phyloP scores from a whole-genome alignment of 2,888 invertebrate genomes.

The Blomia tropicalis region DNA sequence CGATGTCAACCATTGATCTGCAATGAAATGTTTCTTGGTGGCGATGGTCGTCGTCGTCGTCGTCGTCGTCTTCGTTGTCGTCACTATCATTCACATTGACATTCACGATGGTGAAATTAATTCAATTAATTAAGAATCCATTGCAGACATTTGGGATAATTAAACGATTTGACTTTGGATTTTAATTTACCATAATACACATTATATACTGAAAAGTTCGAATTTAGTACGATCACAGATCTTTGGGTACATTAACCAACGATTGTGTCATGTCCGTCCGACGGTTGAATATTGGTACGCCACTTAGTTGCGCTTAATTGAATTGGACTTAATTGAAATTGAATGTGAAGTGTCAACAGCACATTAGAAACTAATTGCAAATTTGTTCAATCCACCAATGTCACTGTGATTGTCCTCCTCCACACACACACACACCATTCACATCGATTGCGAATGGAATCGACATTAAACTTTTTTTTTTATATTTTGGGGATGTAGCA shows the following conservation, averaged over 20 bases:
- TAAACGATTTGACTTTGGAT: constrained; percentile 3
- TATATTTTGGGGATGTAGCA: no score
- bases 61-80: no score
- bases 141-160: constrained; percentile 1
- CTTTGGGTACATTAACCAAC: no score
- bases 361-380: constrained; percentile 14
- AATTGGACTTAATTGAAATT: not conserved
- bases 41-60: no score
- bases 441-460: not conserved
- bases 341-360: constrained; percentile 15
- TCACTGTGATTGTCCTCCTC: not conserved
- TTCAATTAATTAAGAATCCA: constrained; percentile 9
- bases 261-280: no score
- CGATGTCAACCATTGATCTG: no score
- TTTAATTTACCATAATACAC: not conserved
- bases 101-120: not conserved
- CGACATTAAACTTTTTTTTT: not conserved
- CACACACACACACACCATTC: no score
- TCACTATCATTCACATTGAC: no score
- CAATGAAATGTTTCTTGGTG: no score
- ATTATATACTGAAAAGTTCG: no score
- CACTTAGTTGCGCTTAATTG: constrained; percentile 1
- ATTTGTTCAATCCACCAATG: not conserved
- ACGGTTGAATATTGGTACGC: no score
- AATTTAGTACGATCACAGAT: no score